Evolutionary conservation across 1,140 invertebrate genomes (phyloP).

Genomic region (Neodiprion fabricii): DNA sequence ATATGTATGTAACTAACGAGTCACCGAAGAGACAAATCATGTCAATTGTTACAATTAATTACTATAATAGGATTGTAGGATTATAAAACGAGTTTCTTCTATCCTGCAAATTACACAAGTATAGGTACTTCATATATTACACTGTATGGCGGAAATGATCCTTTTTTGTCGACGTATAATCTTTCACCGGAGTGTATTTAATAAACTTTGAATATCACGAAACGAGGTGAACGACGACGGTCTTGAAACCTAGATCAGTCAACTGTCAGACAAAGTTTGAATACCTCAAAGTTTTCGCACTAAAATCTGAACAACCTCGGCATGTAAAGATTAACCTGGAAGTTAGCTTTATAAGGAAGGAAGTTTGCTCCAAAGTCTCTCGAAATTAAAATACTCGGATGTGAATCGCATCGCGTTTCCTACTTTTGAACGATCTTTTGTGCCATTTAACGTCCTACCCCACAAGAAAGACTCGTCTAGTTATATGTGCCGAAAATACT

Average conservation of each 20-base stretch:
- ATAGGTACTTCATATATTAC: too few species aligned
- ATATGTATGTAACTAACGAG: too few species aligned
- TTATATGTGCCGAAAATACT: background rate
- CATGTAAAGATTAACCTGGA: background rate
- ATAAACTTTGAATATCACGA: background rate
- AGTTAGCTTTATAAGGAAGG: background rate
- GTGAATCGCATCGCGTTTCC: too few species aligned
- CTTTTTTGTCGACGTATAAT: background rate
- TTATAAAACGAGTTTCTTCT: too few species aligned
- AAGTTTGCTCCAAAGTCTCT: background rate
- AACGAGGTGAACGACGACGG: background rate
- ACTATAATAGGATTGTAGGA: too few species aligned
- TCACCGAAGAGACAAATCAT: too few species aligned
- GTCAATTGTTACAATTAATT: too few species aligned
- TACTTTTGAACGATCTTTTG: background rate
- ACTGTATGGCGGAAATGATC: too few species aligned
- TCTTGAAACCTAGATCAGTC: background rate
- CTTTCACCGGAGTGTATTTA: background rate
- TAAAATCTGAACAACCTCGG: conserved; percentile 1
- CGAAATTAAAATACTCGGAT: background rate
- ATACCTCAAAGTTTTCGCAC: conserved; percentile 5
- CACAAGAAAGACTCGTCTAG: background rate
- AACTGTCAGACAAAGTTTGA: background rate
- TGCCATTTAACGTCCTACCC: background rate
- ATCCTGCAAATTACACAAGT: too few species aligned